A percentile compares a stretch with the other conserved stretches of the same genome.
phyloP scores from a whole-genome alignment of 2,797 vertebrate species.

The Menidia menidia region DNA sequence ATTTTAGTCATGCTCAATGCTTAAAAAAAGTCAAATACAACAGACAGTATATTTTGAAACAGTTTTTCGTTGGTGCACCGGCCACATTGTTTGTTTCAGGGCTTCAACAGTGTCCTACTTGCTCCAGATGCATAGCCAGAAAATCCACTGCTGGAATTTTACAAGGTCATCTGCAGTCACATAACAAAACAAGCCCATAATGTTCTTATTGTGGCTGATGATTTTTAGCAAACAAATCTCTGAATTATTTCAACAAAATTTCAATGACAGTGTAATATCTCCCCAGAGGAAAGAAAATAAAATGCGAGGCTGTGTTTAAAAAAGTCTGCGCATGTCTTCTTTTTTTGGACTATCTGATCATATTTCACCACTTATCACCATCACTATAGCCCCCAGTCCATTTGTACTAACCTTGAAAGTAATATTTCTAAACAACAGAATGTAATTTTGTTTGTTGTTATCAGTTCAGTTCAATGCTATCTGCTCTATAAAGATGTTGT shows the following conservation, averaged over 20 bases:
- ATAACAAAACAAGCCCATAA: background rate
- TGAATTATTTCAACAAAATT: conserved; percentile 1
- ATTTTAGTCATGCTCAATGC: background rate
- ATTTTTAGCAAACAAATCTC: background rate
- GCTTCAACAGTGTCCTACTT: background rate
- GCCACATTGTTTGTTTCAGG: background rate
- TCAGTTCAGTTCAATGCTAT: background rate
- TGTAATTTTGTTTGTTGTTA: background rate
- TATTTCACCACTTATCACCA: background rate
- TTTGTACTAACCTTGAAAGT: conserved; percentile 1
- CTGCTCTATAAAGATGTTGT: background rate
- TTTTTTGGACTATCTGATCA: conserved; percentile 2
- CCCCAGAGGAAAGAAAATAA: background rate
- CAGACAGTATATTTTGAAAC: background rate
- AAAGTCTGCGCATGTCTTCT: conserved; percentile 3
- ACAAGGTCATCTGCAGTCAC: background rate
- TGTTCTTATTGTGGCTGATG: background rate
- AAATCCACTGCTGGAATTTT: background rate
- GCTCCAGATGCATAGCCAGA: background rate
- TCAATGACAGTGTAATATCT: background rate
- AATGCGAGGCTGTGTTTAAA: too few relatives aligned
- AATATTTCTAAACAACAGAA: conserved; percentile 6
- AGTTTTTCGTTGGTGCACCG: background rate
- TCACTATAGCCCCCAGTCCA: background rate
- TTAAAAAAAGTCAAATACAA: background rate